Percentiles rank a stretch among this genome's conserved stretches.
Conservation (phyloP, 2,888 invertebrate species). For the Cantharis rustica region DNA sequence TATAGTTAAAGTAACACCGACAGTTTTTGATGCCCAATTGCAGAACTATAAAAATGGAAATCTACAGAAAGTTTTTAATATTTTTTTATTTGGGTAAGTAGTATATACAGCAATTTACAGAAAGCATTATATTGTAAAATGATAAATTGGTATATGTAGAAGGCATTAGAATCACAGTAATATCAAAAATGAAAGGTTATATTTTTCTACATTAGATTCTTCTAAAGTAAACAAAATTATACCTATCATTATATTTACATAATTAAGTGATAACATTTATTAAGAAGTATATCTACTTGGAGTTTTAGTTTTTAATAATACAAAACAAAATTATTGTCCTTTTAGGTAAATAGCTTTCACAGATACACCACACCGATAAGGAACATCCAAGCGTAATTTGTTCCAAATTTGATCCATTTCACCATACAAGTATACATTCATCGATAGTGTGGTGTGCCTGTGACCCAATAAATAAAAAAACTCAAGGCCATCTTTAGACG, state of each 20-base stretch:
- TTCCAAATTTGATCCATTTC: no score
- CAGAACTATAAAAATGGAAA: background rate
- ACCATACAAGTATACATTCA: background rate
- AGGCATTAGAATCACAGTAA: slow-evolving; percentile 53
- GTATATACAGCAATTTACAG: slow-evolving; percentile 43
- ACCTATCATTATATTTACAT: background rate
- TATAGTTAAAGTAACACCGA: no score
- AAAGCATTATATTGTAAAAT: slow-evolving; percentile 22
- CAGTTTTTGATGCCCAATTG: no score
- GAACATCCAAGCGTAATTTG: background rate
- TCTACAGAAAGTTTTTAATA: background rate
- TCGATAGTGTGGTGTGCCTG: background rate
- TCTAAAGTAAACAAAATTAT: background rate
- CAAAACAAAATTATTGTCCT: background rate
- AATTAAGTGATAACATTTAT: background rate
- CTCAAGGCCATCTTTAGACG: background rate
- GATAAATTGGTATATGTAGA: slow-evolving; percentile 38
- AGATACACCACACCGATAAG: background rate
- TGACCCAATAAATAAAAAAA: background rate
- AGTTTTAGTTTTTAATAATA: background rate
- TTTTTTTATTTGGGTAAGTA: slow-evolving; percentile 27
- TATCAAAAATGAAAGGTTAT: slow-evolving; percentile 29
- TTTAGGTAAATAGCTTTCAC: background rate
- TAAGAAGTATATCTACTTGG: background rate
- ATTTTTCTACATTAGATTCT: background rate